These are phyloP conservation scores for Nomada ruficornis DNA, from an alignment of 2,888 invertebrate genomes.

Conservation along the genomic window DNA sequence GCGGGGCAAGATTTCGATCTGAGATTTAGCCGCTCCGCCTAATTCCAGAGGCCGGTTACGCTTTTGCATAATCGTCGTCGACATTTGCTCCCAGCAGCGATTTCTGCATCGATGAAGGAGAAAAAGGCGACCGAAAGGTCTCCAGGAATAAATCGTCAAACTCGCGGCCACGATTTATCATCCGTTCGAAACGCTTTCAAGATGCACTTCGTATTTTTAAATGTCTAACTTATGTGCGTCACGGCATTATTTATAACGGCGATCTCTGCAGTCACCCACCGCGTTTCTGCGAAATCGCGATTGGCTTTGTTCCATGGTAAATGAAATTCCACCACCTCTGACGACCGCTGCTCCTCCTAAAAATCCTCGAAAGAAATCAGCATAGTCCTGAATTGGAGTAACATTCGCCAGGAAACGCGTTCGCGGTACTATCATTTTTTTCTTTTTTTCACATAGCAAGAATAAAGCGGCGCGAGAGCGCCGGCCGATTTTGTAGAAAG, in stretches of 20 bases:
- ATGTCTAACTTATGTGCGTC: conserved; percentile 45
- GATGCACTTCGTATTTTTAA: conserved; percentile 48
- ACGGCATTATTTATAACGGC: conserved; percentile 59
- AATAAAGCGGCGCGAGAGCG: no score
- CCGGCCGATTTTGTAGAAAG: conserved; percentile 13
- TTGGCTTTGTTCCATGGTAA: conserved; percentile 51
- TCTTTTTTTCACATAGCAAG: no score
- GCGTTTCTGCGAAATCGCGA: conserved; percentile 48
- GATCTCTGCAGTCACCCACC: conserved; percentile 19
- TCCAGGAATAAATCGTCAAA: conserved; percentile 34
- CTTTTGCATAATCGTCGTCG: background rate
- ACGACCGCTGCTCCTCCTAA: background rate
- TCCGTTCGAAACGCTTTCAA: conserved; percentile 24
- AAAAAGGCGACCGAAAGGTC: background rate
- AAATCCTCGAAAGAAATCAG: background rate
- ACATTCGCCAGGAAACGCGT: no score
- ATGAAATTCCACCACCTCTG: conserved; percentile 23
- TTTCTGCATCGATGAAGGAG: background rate
- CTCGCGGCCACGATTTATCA: conserved; percentile 35
- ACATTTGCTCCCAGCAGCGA: background rate
- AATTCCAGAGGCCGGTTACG: background rate
- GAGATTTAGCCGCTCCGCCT: no score
- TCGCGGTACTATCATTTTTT: no score
- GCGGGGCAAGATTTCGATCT: background rate
- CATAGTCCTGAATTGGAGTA: background rate